phyloP scores from a whole-genome alignment of 2,797 vertebrate genomes.

The Xiphorhynchus erythropygius region DNA sequence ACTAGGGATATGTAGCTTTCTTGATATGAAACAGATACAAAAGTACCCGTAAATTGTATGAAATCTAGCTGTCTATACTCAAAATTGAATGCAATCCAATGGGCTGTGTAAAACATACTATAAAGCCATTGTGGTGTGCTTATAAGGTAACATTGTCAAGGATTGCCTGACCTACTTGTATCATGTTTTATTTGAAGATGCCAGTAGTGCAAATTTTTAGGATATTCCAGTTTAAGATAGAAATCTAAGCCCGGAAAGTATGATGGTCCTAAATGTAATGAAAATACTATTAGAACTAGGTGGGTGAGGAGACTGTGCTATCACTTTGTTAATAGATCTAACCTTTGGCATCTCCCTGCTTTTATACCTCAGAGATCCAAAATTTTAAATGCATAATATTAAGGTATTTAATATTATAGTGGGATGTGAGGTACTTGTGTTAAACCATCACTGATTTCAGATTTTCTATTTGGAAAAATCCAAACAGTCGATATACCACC shows the following conservation, averaged over 20 bases:
- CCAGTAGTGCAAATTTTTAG: background rate
- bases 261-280: background rate
- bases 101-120: background rate
- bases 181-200: background rate
- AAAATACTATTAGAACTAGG: background rate
- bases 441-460: background rate
- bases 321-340: background rate
- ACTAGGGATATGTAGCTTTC: background rate
- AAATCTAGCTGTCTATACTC: background rate
- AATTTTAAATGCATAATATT: background rate
- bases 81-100: background rate
- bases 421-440: background rate
- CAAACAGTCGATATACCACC: background rate
- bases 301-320: background rate
- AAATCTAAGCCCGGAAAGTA: background rate
- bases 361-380: rapidly evolving
- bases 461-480: background rate
- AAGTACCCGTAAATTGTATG: background rate
- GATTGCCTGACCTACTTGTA: background rate
- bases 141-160: background rate
- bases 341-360: background rate
- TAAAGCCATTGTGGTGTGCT: rapidly evolving
- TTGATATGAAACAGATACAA: background rate
- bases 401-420: background rate
- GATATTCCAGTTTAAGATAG: background rate